These are phyloP conservation scores for Apostichopus leukothele DNA, from an alignment of 53 echinoderm and acorn worm species.

Conservation along the genomic window DNA sequence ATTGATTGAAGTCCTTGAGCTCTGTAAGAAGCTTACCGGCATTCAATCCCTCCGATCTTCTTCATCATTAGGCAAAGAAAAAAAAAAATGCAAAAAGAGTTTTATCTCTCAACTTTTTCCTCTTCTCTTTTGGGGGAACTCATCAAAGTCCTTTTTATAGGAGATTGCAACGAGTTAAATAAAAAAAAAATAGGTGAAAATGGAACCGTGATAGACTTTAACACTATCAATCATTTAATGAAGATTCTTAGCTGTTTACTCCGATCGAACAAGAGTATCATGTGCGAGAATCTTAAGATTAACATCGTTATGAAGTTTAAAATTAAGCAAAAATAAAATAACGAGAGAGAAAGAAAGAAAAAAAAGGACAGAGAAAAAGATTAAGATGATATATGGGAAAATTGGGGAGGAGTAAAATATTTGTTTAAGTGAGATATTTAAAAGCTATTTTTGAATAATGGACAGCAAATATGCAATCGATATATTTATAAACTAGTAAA, in stretches of 20 bases:
- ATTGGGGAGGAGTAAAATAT: too few relatives aligned
- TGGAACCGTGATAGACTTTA: neutral
- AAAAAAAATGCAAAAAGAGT: too few relatives aligned
- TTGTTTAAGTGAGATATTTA: too few relatives aligned
- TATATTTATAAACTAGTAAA: too few relatives aligned
- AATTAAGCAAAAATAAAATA: neutral
- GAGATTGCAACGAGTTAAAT: too few relatives aligned
- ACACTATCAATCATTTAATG: neutral
- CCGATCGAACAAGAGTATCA: neutral
- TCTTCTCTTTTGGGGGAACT: too few relatives aligned
- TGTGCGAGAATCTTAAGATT: neutral
- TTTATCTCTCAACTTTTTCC: too few relatives aligned
- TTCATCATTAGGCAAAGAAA: neutral
- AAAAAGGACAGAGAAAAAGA: neutral
- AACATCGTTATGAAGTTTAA: neutral
- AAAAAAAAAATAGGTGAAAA: too few relatives aligned
- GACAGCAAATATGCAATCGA: too few relatives aligned
- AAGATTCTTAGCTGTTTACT: neutral
- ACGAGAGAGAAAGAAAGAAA: neutral
- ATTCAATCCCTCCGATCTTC: neutral
- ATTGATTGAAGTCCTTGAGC: slow-evolving; percentile 38
- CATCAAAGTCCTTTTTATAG: too few relatives aligned
- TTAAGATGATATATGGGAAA: too few relatives aligned
- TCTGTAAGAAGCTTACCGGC: slow-evolving; percentile 30
- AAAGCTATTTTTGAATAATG: too few relatives aligned